Conservation (phyloP, 2,797 vertebrate genomes). For the Channallabes apus region DNA sequence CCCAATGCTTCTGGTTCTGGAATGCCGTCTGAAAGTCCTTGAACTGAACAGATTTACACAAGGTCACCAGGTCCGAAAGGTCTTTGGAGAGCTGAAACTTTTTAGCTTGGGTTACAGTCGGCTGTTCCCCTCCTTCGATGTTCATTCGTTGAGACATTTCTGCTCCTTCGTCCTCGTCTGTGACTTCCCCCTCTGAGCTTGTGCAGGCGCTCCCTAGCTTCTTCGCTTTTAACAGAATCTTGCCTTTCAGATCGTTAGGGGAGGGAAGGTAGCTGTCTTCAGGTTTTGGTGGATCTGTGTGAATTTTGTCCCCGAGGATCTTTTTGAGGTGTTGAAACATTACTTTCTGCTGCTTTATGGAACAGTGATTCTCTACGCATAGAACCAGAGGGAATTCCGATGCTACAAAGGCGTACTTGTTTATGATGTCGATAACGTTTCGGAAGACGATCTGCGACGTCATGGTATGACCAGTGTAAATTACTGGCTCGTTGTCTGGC, state of each 20-base stretch:
- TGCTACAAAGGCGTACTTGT: constrained; percentile 94
- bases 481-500: constrained; percentile 91
- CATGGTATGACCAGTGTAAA: constrained; percentile 98
- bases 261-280: constrained; percentile 93
- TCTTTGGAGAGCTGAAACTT: constrained; percentile 95
- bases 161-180: constrained; percentile 94
- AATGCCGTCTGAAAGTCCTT: constrained; percentile 92
- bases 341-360: constrained; percentile 91
- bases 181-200: constrained; percentile 90
- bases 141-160: constrained; percentile 93
- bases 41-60: constrained; percentile 96
- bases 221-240: constrained; percentile 93
- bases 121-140: constrained; percentile 82
- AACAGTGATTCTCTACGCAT: constrained; percentile 97
- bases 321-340: constrained; percentile 97
- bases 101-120: constrained; percentile 75
- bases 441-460: constrained; percentile 96
- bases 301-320: constrained; percentile 90
- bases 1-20: constrained; percentile 96
- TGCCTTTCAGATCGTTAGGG: constrained; percentile 85
- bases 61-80: constrained; percentile 91
- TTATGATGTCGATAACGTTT: constrained; percentile 92
- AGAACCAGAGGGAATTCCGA: constrained; percentile 93
- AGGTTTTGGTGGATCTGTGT: constrained; percentile 79
- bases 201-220: constrained; percentile 85